Evolutionary conservation across 2,113 vertebrate genomes (phyloP), one percentile per base, ranked within the genome.

Genomic region (Rhineura floridana): DNA sequence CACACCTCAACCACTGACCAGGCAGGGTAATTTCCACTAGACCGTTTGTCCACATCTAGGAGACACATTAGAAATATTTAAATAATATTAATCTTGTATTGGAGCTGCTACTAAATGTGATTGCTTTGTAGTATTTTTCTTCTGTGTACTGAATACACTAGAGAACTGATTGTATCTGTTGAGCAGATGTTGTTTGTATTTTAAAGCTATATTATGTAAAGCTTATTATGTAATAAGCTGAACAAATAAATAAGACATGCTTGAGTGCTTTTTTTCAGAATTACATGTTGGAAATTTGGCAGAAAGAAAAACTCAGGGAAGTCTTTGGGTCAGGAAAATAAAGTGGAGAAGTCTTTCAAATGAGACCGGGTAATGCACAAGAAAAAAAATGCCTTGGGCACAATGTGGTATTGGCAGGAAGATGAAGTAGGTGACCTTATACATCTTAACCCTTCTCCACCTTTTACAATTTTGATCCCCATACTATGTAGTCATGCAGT

Each of bases 341-440:
- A 23, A 59, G 76, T 89, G 42, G 15, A 72, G 11, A 84, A 55
- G 65, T 13, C 67, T 36, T 67, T 67, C 82, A 81, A 89, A 89
- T 83, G 21, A 86, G 81, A 80, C 1, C 36, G 33, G 83, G 63
- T 6, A 63, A 70, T 88, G 65, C 0, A 39, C 28, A 33, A 88
- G 0, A 23, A 8, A 88, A 62, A 85, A 59, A 83, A 8, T 81
- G 2, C 28, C 86, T 63, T 63, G 33, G 28, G 4, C 39, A 83
- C 1, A 84, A 65, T 25, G 52, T 0, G 73, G 81, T 92, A 88
- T 87, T 81, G 85, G 0, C 13, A 87, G 48, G 5, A 82, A 90
- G 87, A 83, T 11, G 21, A 4, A 90, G 76, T n/a, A 88, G 42
- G 76, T 91, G 3, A 82, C 88, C 28, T n/a, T 87, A 23, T 19